Conservation (phyloP, 2,797 vertebrate genomes). For the Zalophus californianus region DNA sequence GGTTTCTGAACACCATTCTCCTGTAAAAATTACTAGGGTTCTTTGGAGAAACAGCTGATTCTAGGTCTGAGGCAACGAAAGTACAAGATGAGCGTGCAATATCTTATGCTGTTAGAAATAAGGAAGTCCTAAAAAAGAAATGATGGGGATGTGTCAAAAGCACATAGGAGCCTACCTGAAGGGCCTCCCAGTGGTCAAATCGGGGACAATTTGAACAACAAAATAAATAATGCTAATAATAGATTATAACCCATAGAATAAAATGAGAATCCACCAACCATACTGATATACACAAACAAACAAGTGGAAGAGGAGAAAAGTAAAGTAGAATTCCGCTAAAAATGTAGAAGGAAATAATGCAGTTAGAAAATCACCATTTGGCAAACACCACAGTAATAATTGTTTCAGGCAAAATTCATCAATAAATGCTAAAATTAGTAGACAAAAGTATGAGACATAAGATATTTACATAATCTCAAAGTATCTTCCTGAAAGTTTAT, state of each 20-base stretch:
- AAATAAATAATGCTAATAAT: conserved; percentile 17
- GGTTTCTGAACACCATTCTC: not conserved
- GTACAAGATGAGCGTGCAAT: not conserved
- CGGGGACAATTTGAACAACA: not conserved
- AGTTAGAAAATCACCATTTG: not conserved
- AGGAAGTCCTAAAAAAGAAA: not conserved
- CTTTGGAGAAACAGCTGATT: not conserved
- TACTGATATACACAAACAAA: not conserved
- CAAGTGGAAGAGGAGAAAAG: not conserved
- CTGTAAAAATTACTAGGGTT: not conserved
- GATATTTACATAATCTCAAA: conserved; percentile 34
- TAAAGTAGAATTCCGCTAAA: not conserved
- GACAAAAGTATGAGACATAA: not conserved
- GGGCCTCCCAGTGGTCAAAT: not conserved
- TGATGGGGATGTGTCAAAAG: not conserved
- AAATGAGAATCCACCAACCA: conserved; percentile 9
- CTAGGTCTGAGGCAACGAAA: not conserved
- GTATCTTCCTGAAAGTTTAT: not conserved
- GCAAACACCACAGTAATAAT: not conserved
- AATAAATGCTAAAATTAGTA: not conserved
- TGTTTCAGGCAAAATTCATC: not conserved
- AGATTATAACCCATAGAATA: not conserved
- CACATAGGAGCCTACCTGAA: not conserved
- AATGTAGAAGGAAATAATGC: not conserved
- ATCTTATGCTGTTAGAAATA: not conserved